Conservation (phyloP, 2,888 invertebrate genomes). For the Heliconius erato region DNA sequence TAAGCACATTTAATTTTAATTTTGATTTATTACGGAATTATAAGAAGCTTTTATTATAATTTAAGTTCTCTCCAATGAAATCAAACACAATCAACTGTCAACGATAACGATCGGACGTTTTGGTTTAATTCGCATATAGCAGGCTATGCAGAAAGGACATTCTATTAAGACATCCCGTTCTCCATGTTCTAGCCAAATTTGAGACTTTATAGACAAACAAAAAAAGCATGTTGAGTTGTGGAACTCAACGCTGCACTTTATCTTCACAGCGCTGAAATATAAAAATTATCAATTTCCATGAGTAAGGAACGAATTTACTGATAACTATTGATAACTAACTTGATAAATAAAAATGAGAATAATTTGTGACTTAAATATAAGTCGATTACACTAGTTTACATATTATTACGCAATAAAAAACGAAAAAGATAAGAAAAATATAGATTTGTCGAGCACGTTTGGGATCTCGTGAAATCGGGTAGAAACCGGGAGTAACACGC, state of each 20-base stretch:
- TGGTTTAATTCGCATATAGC: background rate
- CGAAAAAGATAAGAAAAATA: constrained; percentile 14
- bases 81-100: no score
- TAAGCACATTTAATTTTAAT: no score
- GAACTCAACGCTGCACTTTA: background rate
- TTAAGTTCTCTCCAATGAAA: no score
- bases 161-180: background rate
- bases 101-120: no score
- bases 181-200: no score
- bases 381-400: background rate
- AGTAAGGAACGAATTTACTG: background rate
- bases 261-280: background rate
- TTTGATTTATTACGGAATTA: no score
- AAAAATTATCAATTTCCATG: background rate
- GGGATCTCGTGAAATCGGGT: constrained; percentile 35
- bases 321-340: no score
- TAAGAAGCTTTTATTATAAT: no score
- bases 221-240: background rate
- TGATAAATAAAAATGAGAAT: background rate
- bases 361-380: background rate
- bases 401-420: constrained; percentile 15
- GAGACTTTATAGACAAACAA: no score
- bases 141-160: background rate
- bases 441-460: constrained; percentile 33
- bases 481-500: constrained; percentile 29